These are phyloP conservation scores for Charadrius vociferus DNA, from an alignment of 2,113 vertebrate genomes.

Conservation along the genomic window DNA sequence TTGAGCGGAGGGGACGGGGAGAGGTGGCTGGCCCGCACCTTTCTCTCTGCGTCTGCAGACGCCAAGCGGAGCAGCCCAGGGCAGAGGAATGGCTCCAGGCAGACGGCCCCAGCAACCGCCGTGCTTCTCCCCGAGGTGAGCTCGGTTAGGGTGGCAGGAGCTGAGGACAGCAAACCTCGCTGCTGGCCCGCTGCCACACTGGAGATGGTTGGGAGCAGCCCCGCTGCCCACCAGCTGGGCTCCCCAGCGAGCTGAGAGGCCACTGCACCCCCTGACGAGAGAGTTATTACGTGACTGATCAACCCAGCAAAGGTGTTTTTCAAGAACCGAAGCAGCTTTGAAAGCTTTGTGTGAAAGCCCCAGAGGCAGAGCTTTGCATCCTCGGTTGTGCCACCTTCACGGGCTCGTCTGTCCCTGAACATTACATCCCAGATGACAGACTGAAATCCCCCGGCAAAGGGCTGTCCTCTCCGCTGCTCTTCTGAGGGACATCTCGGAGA, in stretches of 20 bases:
- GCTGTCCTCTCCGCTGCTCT: background rate
- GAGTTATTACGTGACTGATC: rapidly evolving
- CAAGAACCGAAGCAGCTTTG: background rate
- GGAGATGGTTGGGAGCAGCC: background rate
- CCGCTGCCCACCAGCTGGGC: background rate
- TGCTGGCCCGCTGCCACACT: background rate
- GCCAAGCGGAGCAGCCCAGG: background rate
- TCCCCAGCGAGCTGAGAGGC: background rate
- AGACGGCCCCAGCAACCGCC: background rate
- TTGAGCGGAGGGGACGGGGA: background rate
- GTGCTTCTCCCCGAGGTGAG: rapidly evolving
- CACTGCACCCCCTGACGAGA: background rate
- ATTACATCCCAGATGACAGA: background rate
- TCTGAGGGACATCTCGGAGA: rapidly evolving
- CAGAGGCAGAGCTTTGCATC: background rate
- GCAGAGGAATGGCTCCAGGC: background rate
- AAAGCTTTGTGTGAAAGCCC: background rate
- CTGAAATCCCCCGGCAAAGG: background rate
- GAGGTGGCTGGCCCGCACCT: background rate
- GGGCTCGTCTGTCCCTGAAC: background rate
- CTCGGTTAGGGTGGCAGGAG: background rate
- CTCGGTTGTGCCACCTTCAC: background rate
- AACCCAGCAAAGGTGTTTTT: background rate
- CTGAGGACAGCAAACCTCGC: background rate
- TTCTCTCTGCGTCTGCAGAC: background rate